Conservation (phyloP, 2,797 vertebrate genomes). For the Corythornis leucogaster region DNA sequence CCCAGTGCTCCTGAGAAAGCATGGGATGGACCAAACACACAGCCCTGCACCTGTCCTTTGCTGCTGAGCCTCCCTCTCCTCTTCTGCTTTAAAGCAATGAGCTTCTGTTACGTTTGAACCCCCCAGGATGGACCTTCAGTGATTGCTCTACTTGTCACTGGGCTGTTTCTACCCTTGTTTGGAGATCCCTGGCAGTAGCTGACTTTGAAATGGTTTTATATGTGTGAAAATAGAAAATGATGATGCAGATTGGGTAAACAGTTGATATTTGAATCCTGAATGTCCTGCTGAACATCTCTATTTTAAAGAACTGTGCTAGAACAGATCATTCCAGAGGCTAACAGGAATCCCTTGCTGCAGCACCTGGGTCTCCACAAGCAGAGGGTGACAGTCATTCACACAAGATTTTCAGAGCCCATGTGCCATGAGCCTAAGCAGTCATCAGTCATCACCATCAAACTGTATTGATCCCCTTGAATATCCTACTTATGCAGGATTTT, state of each 20-base stretch:
- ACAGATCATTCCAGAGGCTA: neutral
- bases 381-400: neutral
- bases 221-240: neutral
- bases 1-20: neutral
- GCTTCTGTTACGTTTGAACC: neutral
- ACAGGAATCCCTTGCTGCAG: neutral
- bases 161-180: neutral
- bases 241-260: neutral
- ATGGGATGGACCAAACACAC: neutral
- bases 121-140: no score
- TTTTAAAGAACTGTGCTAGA: neutral
- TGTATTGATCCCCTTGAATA: neutral
- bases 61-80: neutral
- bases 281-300: neutral
- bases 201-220: neutral
- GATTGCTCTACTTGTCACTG: fast-evolving
- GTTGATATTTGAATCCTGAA: neutral
- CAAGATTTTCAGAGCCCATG: neutral
- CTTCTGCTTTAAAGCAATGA: neutral
- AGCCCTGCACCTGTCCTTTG: neutral
- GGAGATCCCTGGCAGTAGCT: neutral
- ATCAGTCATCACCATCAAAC: neutral
- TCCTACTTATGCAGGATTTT: neutral
- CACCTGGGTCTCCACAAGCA: neutral
- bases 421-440: neutral